These are phyloP conservation scores for Hyposoter didymator DNA, from an alignment of 2,888 invertebrate species.

Conservation along the genomic window DNA sequence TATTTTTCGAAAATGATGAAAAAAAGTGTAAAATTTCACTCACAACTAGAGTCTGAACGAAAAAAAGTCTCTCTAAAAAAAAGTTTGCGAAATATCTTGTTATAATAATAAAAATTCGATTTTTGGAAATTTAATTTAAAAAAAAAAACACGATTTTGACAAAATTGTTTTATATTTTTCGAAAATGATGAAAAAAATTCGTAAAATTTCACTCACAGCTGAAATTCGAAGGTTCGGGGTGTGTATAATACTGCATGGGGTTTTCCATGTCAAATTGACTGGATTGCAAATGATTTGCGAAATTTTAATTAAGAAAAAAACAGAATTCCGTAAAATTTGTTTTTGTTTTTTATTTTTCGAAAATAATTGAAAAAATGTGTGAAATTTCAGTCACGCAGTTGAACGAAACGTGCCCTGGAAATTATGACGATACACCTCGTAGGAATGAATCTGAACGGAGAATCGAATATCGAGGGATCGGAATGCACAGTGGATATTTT, in stretches of 20 bases:
- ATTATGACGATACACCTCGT: not conserved
- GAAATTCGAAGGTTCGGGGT: constrained; percentile 42
- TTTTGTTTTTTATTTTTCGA: not conserved
- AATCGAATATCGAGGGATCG: constrained; percentile 46
- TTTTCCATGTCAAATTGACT: not conserved
- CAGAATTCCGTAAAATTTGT: not conserved
- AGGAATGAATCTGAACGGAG: constrained; percentile 4
- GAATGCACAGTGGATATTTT: constrained; percentile 46
- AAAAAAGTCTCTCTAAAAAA: too few species aligned
- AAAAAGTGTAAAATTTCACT: not conserved
- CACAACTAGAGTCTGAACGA: not conserved
- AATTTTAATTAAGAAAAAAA: not conserved
- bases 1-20: not conserved
- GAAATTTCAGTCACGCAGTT: not conserved
- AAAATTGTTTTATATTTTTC: not conserved
- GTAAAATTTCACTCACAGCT: not conserved
- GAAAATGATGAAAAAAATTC: not conserved
- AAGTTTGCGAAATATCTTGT: too few species aligned
- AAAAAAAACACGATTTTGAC: not conserved
- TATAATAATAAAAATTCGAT: not conserved
- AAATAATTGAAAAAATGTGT: not conserved
- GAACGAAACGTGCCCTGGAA: not conserved
- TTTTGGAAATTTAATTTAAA: not conserved
- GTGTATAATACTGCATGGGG: constrained; percentile 6
- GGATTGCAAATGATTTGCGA: too few species aligned